A percentile compares a stretch with the other conserved stretches of the same genome.
Conservation (phyloP, 2,113 vertebrate genomes). For the Phylloscopus whistleri region DNA sequence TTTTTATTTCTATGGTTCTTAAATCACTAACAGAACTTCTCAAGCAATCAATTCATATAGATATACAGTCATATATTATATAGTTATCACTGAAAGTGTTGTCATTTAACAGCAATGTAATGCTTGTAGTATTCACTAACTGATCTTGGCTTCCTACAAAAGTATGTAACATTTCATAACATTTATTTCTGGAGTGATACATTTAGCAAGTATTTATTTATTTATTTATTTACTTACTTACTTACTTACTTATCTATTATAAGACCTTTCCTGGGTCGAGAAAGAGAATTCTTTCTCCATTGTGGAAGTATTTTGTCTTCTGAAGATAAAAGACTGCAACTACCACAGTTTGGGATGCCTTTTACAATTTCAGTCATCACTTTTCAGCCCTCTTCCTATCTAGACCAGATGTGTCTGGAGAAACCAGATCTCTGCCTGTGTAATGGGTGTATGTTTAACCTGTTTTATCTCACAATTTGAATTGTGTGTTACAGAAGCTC, state of each 20-base stretch:
- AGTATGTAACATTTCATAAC: neutral
- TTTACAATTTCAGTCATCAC: neutral
- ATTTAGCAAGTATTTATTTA: neutral
- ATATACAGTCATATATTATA: neutral
- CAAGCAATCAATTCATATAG: neutral
- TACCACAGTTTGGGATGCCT: neutral
- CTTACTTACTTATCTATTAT: neutral
- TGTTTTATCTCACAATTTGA: neutral
- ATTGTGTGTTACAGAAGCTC: neutral
- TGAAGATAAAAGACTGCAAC: neutral
- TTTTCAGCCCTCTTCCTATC: neutral
- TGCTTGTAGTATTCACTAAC: neutral
- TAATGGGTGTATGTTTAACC: neutral
- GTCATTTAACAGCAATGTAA: neutral
- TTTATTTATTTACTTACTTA: fast-evolving
- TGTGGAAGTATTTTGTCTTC: neutral
- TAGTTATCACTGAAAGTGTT: neutral
- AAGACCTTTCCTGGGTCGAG: neutral
- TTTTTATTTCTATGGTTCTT: neutral
- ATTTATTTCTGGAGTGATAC: neutral
- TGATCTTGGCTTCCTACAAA: neutral
- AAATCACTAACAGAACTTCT: neutral
- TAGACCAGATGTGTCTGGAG: neutral
- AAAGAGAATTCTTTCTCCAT: neutral
- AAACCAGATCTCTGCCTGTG: neutral